Evolutionary conservation across 2,797 vertebrate genomes (phyloP).

Genomic region (Cirrhinus molitorella): DNA sequence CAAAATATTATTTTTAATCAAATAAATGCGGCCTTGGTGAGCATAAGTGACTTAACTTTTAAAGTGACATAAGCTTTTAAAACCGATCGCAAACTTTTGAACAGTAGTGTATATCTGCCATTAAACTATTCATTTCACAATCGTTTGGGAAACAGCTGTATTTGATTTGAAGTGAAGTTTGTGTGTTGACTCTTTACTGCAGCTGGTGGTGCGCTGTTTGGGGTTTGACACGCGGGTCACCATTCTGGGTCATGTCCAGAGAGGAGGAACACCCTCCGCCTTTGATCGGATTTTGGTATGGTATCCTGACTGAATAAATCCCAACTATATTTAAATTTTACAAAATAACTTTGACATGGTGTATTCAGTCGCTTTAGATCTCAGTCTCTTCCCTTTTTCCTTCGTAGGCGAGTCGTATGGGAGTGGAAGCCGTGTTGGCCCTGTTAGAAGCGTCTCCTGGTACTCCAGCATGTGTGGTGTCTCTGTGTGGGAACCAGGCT

Average conservation of each 20-base stretch:
- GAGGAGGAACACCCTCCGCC: slow-evolving; percentile 92
- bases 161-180: not conserved
- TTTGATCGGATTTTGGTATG: slow-evolving; percentile 82
- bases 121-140: not conserved
- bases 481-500: slow-evolving; percentile 91
- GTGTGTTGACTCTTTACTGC: slow-evolving; percentile 49
- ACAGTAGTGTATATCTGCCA: not conserved
- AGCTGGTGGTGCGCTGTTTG: slow-evolving; percentile 87
- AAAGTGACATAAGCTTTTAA: too few species aligned
- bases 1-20: not conserved
- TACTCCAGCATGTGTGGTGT: slow-evolving; percentile 95
- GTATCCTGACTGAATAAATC: slow-evolving; percentile 49
- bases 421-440: slow-evolving; percentile 93
- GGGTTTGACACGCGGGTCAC: slow-evolving; percentile 92
- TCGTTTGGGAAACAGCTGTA: not conserved
- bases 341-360: not conserved
- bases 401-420: slow-evolving; percentile 91
- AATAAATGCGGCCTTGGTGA: not conserved
- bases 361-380: not conserved
- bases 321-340: not conserved
- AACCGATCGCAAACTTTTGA: not conserved
- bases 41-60: not conserved
- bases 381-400: not conserved
- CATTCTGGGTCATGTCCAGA: slow-evolving; percentile 92
- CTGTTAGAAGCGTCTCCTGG: slow-evolving; percentile 91